Base-by-base conservation (phyloP, 2,888 invertebrate species). In the Coleophora deauratella region DNA sequence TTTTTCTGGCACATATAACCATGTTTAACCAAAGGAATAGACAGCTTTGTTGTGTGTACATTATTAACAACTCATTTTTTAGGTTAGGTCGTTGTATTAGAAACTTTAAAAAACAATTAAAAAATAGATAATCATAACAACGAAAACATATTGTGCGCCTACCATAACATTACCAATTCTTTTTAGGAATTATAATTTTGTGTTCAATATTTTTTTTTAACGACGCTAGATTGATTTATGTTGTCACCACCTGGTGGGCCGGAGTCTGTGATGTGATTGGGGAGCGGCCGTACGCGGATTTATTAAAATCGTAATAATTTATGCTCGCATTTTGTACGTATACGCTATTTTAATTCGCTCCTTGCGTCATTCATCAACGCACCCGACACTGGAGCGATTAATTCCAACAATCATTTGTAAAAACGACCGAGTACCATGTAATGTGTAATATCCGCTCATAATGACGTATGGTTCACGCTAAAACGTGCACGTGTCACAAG, bases 221-320 rank as follows among this genome's bases (percentile, higher is more conserved):
- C 67, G 63, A 66, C 57, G 46, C 49, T 46, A 62, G 65, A 6
- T 21, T 4, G 21, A 78, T 79, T 79, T 72, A 78, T 76, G 67
- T 47, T 53, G 60, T 72, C 72, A 72, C 67, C 82, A 82, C 82
- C 81, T 81, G 82, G 68, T 57, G 38, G 82, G 68, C 57, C 57
- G 42, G 42, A 46, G 47, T 42, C 49, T 42, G 51, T 56, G 61
- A 61, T 59, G n/a, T 51, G 59, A 61, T n/a, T n/a, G 61, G 49
- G 60, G 54, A 55, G 52, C 47, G 69, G 66, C 72, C 71, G 78
- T 74, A 76, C 72, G 70, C 70, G 72, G 72, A 77, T 82, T 82
- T 80, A 81, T 80, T 81, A 80, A 79, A 80, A n/a, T 72, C 67
- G 72, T 78, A 81, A 21, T 21, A 21, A 84, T 81, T 82, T 82